Evolutionary conservation across 2,888 invertebrate genomes (phyloP).

Genomic region (Molanna angustata): DNA sequence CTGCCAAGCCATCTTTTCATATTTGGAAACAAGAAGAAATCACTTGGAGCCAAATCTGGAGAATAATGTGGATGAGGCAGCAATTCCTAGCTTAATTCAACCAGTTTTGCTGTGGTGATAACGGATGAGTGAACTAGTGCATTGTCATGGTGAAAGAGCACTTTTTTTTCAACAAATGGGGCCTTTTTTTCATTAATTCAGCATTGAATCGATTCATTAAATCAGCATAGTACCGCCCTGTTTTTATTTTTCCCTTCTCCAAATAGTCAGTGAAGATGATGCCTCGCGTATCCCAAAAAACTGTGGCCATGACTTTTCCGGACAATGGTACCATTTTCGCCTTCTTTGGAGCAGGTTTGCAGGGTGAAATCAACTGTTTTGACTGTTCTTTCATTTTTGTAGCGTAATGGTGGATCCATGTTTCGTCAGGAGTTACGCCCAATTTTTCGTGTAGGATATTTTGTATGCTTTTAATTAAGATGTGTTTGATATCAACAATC

Average conservation of each 20-base stretch:
- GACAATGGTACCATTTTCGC: not conserved
- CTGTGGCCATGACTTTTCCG: constrained; percentile 7
- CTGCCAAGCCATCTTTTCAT: too few relatives aligned
- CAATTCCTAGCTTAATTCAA: not conserved
- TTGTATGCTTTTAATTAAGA: too few relatives aligned
- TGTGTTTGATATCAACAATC: too few relatives aligned
- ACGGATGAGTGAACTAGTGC: not conserved
- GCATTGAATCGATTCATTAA: not conserved
- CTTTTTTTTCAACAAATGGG: not conserved
- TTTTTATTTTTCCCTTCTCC: not conserved
- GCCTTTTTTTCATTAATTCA: not conserved
- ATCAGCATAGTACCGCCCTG: not conserved
- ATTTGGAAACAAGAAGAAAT: too few relatives aligned
- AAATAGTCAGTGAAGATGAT: too few relatives aligned
- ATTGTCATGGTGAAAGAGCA: not conserved
- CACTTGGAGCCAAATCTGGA: too few relatives aligned
- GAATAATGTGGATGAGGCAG: not conserved
- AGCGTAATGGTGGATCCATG: constrained; percentile 37
- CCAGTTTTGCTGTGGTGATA: not conserved
- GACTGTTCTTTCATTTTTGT: constrained; percentile 34
- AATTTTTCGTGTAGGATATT: too few relatives aligned
- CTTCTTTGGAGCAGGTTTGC: too few relatives aligned
- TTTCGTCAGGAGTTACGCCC: constrained; percentile 38
- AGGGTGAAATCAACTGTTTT: too few relatives aligned
- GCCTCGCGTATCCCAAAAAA: constrained; percentile 6